These are phyloP conservation scores for Cantharis rustica DNA, from an alignment of 2,888 invertebrate genomes.

Conservation along the genomic window DNA sequence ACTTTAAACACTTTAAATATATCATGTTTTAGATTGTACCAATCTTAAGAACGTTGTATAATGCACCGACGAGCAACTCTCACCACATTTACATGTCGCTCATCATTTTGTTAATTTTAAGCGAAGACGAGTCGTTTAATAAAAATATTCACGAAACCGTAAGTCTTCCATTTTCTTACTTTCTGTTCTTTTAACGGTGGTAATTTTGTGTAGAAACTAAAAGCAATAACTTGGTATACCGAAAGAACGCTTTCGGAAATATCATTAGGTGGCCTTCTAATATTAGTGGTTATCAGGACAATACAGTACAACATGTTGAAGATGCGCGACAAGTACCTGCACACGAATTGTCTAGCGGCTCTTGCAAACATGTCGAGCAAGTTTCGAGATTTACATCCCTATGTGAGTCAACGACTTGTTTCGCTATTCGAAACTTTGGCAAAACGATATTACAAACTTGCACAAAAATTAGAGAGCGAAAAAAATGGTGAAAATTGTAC, in stretches of 20 bases:
- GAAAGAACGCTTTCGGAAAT: slow-evolving; percentile 90
- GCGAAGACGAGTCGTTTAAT: slow-evolving; percentile 95
- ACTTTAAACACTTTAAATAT: too few relatives aligned
- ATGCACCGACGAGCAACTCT: slow-evolving; percentile 87
- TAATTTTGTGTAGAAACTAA: slow-evolving; percentile 70
- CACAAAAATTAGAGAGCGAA: slow-evolving; percentile 41
- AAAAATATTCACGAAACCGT: slow-evolving; percentile 93
- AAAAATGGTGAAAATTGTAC: slow-evolving; percentile 33
- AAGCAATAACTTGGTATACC: slow-evolving; percentile 91
- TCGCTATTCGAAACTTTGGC: slow-evolving; percentile 90
- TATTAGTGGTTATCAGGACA: slow-evolving; percentile 93
- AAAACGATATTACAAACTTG: slow-evolving; percentile 77
- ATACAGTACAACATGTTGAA: slow-evolving; percentile 97
- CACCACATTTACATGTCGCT: slow-evolving; percentile 99
- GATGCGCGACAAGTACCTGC: slow-evolving; percentile 95
- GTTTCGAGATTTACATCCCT: slow-evolving; percentile 91
- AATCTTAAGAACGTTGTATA: slow-evolving; percentile 89
- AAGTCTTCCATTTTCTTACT: slow-evolving; percentile 55
- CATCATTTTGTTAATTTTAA: slow-evolving; percentile 92
- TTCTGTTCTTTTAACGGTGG: neutral
- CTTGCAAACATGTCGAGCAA: slow-evolving; percentile 97
- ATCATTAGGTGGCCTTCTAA: slow-evolving; percentile 90
- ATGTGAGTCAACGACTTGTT: slow-evolving; percentile 92
- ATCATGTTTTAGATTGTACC: slow-evolving; percentile 87
- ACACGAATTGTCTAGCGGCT: slow-evolving; percentile 97